Conservation (phyloP, 2,888 invertebrate genomes). For the Lithodes maja region DNA sequence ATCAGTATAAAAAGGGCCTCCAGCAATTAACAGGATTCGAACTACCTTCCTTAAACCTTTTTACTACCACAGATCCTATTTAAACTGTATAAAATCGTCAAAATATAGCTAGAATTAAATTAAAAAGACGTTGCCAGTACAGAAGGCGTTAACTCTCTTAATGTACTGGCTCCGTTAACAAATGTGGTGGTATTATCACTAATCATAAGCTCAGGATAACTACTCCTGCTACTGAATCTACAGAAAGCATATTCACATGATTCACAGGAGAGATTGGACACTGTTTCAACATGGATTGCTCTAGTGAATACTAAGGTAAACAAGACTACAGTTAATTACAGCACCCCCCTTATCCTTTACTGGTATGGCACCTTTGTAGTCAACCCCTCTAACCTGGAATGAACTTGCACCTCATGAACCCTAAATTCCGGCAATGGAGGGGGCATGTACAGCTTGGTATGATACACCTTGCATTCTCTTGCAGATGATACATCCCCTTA, state of each 20-base stretch:
- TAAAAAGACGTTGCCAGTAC: too few relatives aligned
- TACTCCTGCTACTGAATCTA: background rate
- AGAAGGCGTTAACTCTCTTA: background rate
- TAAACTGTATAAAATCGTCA: too few relatives aligned
- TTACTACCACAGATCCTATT: too few relatives aligned
- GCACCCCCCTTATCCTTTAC: background rate
- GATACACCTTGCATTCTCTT: background rate
- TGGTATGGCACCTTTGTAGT: background rate
- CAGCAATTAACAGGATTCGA: too few relatives aligned
- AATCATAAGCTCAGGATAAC: background rate
- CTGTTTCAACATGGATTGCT: background rate
- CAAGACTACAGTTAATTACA: background rate
- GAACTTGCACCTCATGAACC: background rate
- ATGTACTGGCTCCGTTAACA: background rate
- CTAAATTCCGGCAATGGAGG: background rate
- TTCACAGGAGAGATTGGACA: background rate
- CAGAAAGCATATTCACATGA: background rate
- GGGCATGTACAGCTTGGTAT: background rate
- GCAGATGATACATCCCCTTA: background rate
- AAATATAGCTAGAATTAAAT: too few relatives aligned
- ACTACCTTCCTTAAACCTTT: too few relatives aligned
- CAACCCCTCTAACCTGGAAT: background rate
- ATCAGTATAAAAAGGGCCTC: too few relatives aligned
- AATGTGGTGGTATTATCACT: background rate
- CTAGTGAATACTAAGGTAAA: background rate